Evolutionary conservation across 1,140 invertebrate genomes (phyloP).

Genomic region (Diprion similis): DNA sequence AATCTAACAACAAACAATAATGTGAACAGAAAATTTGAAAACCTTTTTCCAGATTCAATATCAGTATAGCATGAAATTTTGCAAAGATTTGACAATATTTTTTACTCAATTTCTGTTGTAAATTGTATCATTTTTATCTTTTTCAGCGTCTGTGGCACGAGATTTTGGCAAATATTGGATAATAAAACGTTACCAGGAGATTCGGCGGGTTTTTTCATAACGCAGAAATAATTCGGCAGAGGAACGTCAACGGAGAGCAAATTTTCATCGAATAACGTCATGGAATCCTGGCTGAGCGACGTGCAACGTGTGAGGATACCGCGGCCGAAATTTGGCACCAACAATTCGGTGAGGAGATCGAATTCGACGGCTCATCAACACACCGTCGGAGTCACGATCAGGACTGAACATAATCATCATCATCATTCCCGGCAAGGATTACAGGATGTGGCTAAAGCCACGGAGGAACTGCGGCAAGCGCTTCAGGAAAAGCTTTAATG

Average conservation of each 20-base stretch:
- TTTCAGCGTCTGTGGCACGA: too few species aligned
- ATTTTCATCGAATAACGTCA: slow-evolving; percentile 44
- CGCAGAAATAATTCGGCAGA: background rate
- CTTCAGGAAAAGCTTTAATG: slow-evolving; percentile 75
- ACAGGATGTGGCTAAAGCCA: slow-evolving; percentile 71
- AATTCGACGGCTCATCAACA: slow-evolving; percentile 53
- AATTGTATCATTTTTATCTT: background rate
- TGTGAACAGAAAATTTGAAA: too few species aligned
- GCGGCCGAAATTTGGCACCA: slow-evolving; percentile 79
- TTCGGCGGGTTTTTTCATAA: too few species aligned
- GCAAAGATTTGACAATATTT: too few species aligned
- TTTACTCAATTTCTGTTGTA: background rate
- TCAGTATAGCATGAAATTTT: too few species aligned
- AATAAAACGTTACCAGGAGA: too few species aligned
- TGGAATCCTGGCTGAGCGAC: slow-evolving; percentile 84
- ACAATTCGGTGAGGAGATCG: slow-evolving; percentile 58
- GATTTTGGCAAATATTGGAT: too few species aligned
- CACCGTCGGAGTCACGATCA: slow-evolving; percentile 41
- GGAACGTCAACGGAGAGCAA: background rate
- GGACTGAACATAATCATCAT: too few species aligned
- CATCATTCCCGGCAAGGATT: slow-evolving; percentile 43
- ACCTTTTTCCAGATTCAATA: too few species aligned
- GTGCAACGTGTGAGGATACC: slow-evolving; percentile 83
- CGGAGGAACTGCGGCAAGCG: slow-evolving; percentile 74
- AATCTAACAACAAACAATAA: too few species aligned